Conservation (phyloP, 2,113 vertebrate genomes). For the Anoura caudifer region DNA sequence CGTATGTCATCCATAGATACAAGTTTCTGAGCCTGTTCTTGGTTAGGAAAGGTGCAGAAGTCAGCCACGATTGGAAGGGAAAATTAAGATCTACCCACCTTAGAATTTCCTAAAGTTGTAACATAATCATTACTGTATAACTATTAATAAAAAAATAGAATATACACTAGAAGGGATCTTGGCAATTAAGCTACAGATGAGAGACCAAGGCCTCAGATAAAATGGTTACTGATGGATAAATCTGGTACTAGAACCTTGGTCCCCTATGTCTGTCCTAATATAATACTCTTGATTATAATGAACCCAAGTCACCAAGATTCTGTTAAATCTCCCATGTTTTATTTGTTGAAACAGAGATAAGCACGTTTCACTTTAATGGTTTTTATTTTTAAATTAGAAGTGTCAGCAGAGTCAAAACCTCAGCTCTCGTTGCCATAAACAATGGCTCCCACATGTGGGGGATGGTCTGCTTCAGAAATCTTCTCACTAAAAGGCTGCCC, state of each 20-base stretch:
- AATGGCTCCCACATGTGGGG: not conserved
- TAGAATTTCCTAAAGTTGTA: not conserved
- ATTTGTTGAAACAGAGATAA: not conserved
- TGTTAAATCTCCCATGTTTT: not conserved
- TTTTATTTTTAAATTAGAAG: constrained; percentile 37
- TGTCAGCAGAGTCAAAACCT: not conserved
- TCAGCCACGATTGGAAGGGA: not conserved
- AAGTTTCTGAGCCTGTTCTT: not conserved
- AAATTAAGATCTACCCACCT: not conserved
- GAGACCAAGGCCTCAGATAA: not conserved
- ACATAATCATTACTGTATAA: not conserved
- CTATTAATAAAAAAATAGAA: not conserved
- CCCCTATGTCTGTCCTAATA: not conserved
- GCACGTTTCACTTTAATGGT: not conserved
- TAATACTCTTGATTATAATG: not conserved
- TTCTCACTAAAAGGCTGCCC: not conserved
- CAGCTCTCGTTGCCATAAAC: not conserved
- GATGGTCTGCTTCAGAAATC: not conserved
- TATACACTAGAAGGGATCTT: not conserved
- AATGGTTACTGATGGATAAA: not conserved
- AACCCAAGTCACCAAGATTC: not conserved
- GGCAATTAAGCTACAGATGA: not conserved
- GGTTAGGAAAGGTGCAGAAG: not conserved
- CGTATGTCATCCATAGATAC: not conserved
- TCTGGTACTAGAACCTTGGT: not conserved